Conservation (phyloP, 1,140 invertebrate genomes). For the Octopus bimaculoides region DNA sequence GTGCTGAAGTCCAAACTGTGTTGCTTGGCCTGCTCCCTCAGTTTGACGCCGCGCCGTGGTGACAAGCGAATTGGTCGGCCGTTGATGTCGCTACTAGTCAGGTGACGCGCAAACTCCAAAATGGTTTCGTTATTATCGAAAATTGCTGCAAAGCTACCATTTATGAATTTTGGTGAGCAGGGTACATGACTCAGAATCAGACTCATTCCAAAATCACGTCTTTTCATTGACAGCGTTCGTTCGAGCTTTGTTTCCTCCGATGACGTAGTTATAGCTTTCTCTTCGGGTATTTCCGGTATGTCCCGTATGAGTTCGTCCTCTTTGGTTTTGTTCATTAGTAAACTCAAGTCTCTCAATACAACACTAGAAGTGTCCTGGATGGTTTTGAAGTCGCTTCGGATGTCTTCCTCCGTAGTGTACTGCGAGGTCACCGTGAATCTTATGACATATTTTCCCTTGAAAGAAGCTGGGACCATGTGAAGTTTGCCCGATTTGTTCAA, state of each 20-base stretch:
- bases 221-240: slow-evolving; percentile 26
- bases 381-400: slow-evolving; percentile 83
- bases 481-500: slow-evolving; percentile 53
- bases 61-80: slow-evolving; percentile 45
- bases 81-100: slow-evolving; percentile 38
- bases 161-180: slow-evolving; percentile 95
- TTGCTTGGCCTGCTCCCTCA: slow-evolving; percentile 44
- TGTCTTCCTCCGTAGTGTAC: slow-evolving; percentile 83
- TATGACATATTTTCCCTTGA: slow-evolving; percentile 82
- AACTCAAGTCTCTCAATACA: slow-evolving; percentile 58
- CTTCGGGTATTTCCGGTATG: background rate
- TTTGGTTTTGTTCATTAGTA: slow-evolving; percentile 3
- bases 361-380: slow-evolving; percentile 76
- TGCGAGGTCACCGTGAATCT: slow-evolving; percentile 90
- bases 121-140: slow-evolving; percentile 85
- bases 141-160: slow-evolving; percentile 92
- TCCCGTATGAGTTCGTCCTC: background rate
- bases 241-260: slow-evolving; percentile 8
- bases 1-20: slow-evolving; percentile 46
- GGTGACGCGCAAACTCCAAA: slow-evolving; percentile 69
- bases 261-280: background rate
- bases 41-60: slow-evolving; percentile 42
- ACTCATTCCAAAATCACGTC: slow-evolving; percentile 81
- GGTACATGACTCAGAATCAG: slow-evolving; percentile 87
- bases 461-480: slow-evolving; percentile 56